Percentiles rank a stretch among this genome's conserved stretches.
Evolutionary conservation across 2,797 vertebrate genomes (phyloP).

Genomic region (Mycteria americana): DNA sequence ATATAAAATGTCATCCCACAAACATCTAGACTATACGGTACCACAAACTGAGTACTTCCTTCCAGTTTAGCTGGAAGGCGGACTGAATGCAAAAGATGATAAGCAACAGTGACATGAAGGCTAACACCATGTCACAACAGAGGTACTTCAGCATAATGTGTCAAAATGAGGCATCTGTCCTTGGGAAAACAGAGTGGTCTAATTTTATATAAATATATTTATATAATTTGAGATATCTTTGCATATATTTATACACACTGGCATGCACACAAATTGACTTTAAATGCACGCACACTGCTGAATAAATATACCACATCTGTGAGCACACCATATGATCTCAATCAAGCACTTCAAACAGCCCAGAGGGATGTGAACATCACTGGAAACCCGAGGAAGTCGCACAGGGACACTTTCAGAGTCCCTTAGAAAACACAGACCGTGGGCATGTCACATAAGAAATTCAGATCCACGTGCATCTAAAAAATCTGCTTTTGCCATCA

Average conservation of each 20-base stretch:
- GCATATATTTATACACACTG: not conserved
- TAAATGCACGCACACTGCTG: not conserved
- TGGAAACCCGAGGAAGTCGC: not conserved
- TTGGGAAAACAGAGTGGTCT: not conserved
- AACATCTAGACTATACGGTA: not conserved
- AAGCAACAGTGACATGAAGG: slow-evolving; percentile 29
- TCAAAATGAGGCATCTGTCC: slow-evolving; percentile 15
- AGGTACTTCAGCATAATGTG: slow-evolving; percentile 1
- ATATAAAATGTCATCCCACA: slow-evolving; percentile 1
- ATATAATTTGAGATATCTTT: not conserved
- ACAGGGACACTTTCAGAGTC: not conserved
- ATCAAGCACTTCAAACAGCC: not conserved
- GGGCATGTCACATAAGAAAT: not conserved
- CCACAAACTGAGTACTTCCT: not conserved
- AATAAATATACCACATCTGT: not conserved
- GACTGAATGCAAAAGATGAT: not conserved
- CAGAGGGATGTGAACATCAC: not conserved
- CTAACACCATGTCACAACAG: slow-evolving; percentile 34
- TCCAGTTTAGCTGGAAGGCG: not conserved
- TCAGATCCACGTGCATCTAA: not conserved
- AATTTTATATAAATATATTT: not conserved
- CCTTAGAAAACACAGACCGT: not conserved
- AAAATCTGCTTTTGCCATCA: not conserved
- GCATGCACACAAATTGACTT: not conserved
- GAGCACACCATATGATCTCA: not conserved